Evolutionary conservation across 2,797 vertebrate genomes (phyloP).

Genomic region (Sylvilagus floridanus): DNA sequence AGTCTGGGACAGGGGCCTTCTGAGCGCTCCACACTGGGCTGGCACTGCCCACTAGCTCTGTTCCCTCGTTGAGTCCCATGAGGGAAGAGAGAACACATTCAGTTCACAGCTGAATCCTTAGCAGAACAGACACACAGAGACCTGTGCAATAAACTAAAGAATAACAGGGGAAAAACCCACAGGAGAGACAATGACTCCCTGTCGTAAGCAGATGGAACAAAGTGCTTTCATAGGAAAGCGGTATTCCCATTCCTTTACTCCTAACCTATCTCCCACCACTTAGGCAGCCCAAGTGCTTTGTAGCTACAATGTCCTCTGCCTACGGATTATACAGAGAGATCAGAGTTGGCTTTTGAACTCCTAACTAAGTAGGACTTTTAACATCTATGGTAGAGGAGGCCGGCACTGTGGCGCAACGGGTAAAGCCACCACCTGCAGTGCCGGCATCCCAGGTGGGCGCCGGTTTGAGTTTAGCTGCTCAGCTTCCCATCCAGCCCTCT

Average conservation of each 20-base stretch:
- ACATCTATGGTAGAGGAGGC: not conserved
- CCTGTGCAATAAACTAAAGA: not conserved
- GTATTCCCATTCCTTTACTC: not conserved
- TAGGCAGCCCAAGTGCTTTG: not conserved
- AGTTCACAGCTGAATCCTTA: not conserved
- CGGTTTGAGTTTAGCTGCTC: no score
- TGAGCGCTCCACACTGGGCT: not conserved
- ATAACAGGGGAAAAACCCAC: not conserved
- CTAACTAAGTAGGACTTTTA: not conserved
- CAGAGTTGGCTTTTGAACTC: not conserved
- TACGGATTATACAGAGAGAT: not conserved
- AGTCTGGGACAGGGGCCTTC: not conserved
- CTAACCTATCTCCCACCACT: not conserved
- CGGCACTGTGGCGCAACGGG: no score
- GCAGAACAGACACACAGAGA: not conserved
- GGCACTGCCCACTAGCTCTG: not conserved
- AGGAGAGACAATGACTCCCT: not conserved
- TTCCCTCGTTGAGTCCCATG: not conserved
- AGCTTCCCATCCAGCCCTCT: no score
- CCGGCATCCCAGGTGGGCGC: no score
- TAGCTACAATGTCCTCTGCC: not conserved
- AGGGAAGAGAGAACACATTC: not conserved
- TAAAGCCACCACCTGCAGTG: no score
- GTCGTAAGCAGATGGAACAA: not conserved
- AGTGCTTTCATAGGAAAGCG: slow-evolving; percentile 21